Conservation (phyloP, 2,797 vertebrate species). For the Clamator glandarius region DNA sequence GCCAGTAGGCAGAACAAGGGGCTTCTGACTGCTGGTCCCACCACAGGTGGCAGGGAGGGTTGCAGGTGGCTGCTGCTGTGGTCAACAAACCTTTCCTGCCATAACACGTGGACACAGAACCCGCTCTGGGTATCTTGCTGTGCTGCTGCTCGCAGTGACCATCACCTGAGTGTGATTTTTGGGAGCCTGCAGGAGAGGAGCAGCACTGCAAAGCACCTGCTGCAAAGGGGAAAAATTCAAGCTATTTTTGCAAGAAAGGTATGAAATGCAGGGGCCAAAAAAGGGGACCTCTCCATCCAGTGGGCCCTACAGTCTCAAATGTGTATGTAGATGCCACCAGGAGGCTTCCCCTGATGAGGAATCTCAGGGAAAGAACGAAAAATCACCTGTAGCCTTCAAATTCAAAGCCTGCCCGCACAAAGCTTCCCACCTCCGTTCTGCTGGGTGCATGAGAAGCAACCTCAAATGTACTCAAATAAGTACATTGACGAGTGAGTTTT, state of each 20-base stretch:
- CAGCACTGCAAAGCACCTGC: neutral
- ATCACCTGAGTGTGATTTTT: neutral
- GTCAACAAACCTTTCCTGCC: neutral
- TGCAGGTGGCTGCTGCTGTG: neutral
- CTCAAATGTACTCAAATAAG: neutral
- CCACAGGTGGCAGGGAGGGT: neutral
- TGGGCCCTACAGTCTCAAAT: neutral
- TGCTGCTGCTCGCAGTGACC: neutral
- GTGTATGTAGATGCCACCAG: neutral
- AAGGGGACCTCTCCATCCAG: neutral
- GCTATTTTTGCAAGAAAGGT: neutral
- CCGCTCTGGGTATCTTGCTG: no score
- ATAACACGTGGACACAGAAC: neutral
- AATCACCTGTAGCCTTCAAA: neutral
- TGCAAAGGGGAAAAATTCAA: neutral
- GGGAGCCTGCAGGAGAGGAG: neutral
- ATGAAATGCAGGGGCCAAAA: neutral
- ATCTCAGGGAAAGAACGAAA: neutral
- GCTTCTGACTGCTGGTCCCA: neutral
- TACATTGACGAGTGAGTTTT: neutral
- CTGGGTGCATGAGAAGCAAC: neutral
- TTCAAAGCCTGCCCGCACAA: neutral
- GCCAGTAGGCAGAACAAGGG: neutral
- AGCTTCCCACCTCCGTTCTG: neutral
- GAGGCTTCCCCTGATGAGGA: neutral